phyloP scores from a whole-genome alignment of 2,797 vertebrate genomes.

The Pteronotus mesoamericanus region DNA sequence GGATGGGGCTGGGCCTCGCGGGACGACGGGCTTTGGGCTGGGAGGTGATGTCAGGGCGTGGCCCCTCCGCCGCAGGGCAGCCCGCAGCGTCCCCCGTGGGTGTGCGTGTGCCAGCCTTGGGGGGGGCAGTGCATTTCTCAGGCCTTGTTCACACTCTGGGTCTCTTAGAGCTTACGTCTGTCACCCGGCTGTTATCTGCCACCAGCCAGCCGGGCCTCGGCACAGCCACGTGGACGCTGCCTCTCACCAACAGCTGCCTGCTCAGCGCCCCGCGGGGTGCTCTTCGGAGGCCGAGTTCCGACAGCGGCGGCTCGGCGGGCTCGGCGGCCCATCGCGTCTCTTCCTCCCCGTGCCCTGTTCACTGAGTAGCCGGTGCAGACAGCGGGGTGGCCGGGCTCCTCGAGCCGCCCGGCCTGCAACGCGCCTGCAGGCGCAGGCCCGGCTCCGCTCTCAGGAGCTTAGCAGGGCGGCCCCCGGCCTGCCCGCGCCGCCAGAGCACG shows the following conservation, averaged over 20 bases:
- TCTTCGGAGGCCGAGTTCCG: neutral
- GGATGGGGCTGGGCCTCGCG: rapidly evolving
- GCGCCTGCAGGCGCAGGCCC: rapidly evolving
- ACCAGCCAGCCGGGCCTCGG: neutral
- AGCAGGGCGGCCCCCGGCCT: neutral
- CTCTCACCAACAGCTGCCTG: neutral
- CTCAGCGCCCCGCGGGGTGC: neutral
- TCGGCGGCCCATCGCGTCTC: neutral
- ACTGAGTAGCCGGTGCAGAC: neutral
- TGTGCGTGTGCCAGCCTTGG: too few species aligned
- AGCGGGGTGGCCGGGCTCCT: neutral
- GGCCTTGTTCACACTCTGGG: neutral
- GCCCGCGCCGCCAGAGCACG: neutral
- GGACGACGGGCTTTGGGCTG: neutral
- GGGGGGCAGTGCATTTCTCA: neutral
- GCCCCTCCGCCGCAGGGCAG: rapidly evolving
- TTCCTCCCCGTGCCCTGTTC: neutral
- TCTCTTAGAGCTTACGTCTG: neutral
- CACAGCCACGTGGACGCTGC: rapidly evolving
- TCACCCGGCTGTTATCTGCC: neutral
- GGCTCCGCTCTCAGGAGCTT: neutral
- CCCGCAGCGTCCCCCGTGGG: too few species aligned
- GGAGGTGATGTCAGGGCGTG: neutral
- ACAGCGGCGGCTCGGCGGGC: neutral
- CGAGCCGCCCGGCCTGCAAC: neutral